Evolutionary conservation across 2,797 vertebrate species (phyloP).

Genomic region (Schizothorax lantsangensis): DNA sequence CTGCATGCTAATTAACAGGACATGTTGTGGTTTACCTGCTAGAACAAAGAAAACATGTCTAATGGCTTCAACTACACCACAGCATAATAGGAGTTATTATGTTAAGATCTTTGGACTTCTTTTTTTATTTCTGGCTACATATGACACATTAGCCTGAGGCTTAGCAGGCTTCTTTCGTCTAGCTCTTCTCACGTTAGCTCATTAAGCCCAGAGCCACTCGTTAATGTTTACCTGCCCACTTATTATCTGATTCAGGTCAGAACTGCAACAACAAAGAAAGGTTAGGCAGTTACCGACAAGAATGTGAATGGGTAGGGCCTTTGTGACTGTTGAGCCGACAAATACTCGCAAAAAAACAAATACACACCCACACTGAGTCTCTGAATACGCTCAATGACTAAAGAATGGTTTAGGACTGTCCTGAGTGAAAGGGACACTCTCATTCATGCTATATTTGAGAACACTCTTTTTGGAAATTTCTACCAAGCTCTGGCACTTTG

Average conservation of each 20-base stretch:
- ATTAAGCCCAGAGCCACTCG: constrained; percentile 60
- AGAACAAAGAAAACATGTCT: constrained; percentile 59
- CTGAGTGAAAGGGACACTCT: constrained; percentile 13
- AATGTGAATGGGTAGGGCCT: constrained; percentile 72
- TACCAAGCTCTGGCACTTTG: neutral
- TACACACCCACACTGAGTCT: constrained; percentile 46
- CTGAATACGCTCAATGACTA: constrained; percentile 51
- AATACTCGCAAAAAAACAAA: constrained; percentile 59
- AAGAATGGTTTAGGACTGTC: neutral
- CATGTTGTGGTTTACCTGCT: constrained; percentile 72
- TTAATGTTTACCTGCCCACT: constrained; percentile 70
- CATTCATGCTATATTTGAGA: constrained; percentile 12
- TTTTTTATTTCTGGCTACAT: constrained; percentile 58
- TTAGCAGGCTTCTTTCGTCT: constrained; percentile 10
- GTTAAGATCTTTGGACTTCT: constrained; percentile 33
- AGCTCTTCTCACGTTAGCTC: constrained; percentile 64
- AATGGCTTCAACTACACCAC: constrained; percentile 59
- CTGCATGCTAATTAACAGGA: constrained; percentile 69
- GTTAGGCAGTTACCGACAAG: constrained; percentile 69
- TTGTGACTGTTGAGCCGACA: constrained; percentile 56
- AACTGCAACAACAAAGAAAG: constrained; percentile 68
- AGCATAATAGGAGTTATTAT: constrained; percentile 71
- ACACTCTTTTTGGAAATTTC: neutral
- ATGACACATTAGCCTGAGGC: constrained; percentile 62
- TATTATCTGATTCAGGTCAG: constrained; percentile 69